Conservation (phyloP, 53 echinoderm and acorn worm species). For the Astropecten irregularis region DNA sequence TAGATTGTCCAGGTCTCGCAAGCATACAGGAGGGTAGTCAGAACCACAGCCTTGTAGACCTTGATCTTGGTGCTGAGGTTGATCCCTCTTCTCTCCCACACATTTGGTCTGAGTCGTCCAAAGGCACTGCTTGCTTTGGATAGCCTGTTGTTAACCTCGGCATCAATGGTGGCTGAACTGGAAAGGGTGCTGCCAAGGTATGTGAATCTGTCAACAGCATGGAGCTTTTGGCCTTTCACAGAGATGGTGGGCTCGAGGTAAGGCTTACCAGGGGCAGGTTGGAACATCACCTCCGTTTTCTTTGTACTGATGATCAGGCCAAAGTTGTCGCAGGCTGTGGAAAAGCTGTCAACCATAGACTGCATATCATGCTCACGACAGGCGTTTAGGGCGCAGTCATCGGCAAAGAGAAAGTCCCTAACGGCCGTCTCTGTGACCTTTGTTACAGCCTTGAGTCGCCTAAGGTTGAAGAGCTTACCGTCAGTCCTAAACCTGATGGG, state of each 20-base stretch:
- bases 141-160: background rate
- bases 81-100: background rate
- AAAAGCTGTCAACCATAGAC: background rate
- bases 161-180: background rate
- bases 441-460: background rate
- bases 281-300: no score
- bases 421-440: no score
- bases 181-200: no score
- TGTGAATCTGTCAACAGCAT: background rate
- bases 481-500: background rate
- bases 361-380: background rate
- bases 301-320: no score
- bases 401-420: no score
- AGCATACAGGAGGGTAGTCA: background rate
- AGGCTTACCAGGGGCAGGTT: background rate
- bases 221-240: background rate
- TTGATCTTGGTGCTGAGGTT: background rate
- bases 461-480: background rate
- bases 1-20: no score
- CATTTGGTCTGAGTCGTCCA: background rate
- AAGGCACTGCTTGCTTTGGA: background rate
- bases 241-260: background rate
- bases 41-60: background rate
- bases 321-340: no score
- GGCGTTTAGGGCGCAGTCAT: no score